phyloP scores from a whole-genome alignment of 2,113 vertebrate genomes.

The Trichechus manatus region DNA sequence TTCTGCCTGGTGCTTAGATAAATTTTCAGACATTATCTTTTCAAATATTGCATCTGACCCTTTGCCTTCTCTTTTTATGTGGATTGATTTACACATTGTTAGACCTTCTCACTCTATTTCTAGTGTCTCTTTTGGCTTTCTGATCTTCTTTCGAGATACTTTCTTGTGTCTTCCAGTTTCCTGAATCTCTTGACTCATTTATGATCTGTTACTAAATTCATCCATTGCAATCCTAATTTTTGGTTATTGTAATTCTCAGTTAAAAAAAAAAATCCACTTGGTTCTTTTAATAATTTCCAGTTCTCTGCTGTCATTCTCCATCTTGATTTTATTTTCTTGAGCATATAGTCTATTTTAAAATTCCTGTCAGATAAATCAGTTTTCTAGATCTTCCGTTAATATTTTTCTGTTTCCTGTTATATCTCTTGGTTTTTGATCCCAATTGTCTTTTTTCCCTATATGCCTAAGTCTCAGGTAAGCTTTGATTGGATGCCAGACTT shows the following conservation, averaged over 20 bases:
- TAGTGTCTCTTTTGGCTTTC: neutral
- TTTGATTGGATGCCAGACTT: conserved; percentile 18
- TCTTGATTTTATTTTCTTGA: conserved; percentile 19
- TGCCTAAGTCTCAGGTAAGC: neutral
- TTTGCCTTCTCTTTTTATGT: neutral
- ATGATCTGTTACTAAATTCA: neutral
- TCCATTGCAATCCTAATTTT: neutral
- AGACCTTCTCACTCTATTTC: neutral
- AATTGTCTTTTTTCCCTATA: neutral
- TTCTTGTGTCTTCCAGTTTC: neutral
- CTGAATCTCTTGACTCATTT: neutral
- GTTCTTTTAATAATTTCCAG: neutral
- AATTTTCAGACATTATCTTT: neutral
- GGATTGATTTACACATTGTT: neutral
- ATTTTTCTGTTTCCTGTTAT: conserved; percentile 14
- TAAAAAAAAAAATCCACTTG: neutral
- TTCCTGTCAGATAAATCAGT: neutral
- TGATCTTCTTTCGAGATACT: neutral
- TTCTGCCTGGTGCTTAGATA: neutral
- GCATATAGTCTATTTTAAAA: neutral
- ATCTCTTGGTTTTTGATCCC: neutral
- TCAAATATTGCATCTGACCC: neutral
- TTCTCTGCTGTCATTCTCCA: neutral
- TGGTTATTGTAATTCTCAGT: neutral
- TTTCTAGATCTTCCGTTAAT: neutral